phyloP scores from a whole-genome alignment of 2,888 invertebrate genomes.

The Nemotelus nigrinus region DNA sequence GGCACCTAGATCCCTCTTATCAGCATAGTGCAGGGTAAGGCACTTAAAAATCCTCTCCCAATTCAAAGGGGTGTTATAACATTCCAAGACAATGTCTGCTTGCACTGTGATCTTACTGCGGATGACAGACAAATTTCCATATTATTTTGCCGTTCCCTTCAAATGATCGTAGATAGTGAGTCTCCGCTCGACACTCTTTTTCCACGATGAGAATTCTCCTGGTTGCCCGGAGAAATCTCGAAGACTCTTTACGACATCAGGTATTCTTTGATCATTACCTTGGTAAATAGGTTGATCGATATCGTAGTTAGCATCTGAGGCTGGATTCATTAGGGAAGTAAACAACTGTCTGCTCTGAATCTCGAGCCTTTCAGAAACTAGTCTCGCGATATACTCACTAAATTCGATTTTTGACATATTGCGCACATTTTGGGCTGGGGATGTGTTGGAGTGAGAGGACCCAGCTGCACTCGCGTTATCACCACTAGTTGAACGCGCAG shows the following conservation, averaged over 20 bases:
- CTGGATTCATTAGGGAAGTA: background rate
- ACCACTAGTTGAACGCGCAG: no score
- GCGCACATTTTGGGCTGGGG: background rate
- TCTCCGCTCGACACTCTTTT: background rate
- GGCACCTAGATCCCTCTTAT: no score
- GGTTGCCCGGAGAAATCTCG: background rate
- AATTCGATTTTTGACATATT: background rate
- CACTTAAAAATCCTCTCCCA: background rate
- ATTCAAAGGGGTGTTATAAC: background rate
- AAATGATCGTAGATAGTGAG: background rate
- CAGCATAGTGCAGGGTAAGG: background rate
- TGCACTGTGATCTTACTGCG: background rate
- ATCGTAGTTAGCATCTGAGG: background rate
- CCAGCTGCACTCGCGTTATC: no score
- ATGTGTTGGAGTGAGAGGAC: no score
- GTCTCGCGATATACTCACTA: background rate
- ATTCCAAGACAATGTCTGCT: background rate
- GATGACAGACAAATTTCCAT: background rate
- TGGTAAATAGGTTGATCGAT: background rate
- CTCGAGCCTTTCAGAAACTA: no score
- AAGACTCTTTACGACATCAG: background rate
- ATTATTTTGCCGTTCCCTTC: background rate
- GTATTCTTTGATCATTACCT: background rate
- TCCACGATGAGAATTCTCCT: no score
- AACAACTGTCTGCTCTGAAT: constrained; percentile 22